phyloP scores from a whole-genome alignment of 2,888 invertebrate species.

The Protonemura montana region DNA sequence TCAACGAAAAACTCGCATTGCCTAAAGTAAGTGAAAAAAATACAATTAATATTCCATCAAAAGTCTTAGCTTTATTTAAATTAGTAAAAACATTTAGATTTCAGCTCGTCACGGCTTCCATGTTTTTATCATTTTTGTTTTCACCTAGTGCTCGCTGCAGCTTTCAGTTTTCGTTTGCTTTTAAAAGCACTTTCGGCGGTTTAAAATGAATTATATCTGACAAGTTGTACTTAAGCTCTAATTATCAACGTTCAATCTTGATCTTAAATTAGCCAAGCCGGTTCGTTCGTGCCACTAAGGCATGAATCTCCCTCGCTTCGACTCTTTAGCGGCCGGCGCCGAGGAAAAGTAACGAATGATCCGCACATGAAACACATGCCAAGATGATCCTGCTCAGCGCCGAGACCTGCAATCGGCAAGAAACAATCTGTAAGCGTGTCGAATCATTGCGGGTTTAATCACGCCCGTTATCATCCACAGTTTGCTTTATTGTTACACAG shows the following conservation, averaged over 20 bases:
- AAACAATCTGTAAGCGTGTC: not conserved
- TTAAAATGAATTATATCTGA: slow-evolving; percentile 34
- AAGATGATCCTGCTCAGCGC: not conserved
- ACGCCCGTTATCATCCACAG: not conserved
- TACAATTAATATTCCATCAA: not conserved
- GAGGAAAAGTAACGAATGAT: slow-evolving; percentile 7
- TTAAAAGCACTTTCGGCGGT: slow-evolving; percentile 2
- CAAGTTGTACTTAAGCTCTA: slow-evolving; percentile 32
- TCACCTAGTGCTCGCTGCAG: not conserved
- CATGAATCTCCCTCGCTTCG: slow-evolving; percentile 19
- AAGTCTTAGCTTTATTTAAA: not conserved
- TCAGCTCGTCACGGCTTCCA: not conserved
- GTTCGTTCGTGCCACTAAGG: slow-evolving; percentile 15
- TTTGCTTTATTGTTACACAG: not conserved
- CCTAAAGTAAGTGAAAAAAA: not conserved
- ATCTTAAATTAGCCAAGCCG: slow-evolving; percentile 31
- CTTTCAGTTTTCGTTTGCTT: not conserved
- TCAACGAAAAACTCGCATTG: not conserved
- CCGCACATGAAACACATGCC: slow-evolving; percentile 20
- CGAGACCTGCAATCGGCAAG: not conserved
- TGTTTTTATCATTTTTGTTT: not conserved
- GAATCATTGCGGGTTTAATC: not conserved
- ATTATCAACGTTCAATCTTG: slow-evolving; percentile 36
- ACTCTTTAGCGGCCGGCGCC: slow-evolving; percentile 8
- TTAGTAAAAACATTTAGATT: not conserved